Evolutionary conservation across 2,888 invertebrate species (phyloP).

Genomic region (Agrilus cyanescens): DNA sequence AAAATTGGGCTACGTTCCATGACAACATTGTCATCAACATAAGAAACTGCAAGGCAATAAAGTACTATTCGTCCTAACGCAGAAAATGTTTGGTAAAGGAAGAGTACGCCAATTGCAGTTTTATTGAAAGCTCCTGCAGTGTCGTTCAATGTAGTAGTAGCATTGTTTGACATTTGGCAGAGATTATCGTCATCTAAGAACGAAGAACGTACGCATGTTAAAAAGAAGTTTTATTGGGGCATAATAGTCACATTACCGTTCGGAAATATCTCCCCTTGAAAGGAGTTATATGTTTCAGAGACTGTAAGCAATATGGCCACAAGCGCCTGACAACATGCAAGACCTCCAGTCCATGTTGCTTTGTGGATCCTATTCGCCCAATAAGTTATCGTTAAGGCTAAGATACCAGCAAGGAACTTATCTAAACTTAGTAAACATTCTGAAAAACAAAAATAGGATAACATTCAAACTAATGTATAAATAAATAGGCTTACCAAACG

Average conservation of each 20-base stretch:
- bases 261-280: constrained; percentile 12
- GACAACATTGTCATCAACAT: constrained; percentile 49
- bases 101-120: constrained; percentile 29
- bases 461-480: no score
- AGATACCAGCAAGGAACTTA: constrained; percentile 41
- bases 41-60: constrained; percentile 44
- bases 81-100: constrained; percentile 37
- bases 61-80: constrained; percentile 40
- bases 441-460: constrained; percentile 26
- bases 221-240: no score
- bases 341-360: constrained; percentile 45
- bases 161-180: constrained; percentile 1
- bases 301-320: constrained; percentile 39
- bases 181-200: constrained; percentile 2
- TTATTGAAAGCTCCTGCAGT: no score
- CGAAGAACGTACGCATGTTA: no score
- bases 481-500: constrained; percentile 39
- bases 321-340: constrained; percentile 42
- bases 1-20: constrained; percentile 38
- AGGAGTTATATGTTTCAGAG: constrained; percentile 41
- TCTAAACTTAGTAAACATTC: constrained; percentile 47
- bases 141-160: no score
- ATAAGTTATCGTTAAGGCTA: constrained; percentile 42
- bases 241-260: no score
- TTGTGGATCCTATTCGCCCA: constrained; percentile 48